Percentiles rank a stretch among this genome's conserved stretches.
Conservation (phyloP, 1,140 invertebrate genomes). For the Tetragonula clypearis region DNA sequence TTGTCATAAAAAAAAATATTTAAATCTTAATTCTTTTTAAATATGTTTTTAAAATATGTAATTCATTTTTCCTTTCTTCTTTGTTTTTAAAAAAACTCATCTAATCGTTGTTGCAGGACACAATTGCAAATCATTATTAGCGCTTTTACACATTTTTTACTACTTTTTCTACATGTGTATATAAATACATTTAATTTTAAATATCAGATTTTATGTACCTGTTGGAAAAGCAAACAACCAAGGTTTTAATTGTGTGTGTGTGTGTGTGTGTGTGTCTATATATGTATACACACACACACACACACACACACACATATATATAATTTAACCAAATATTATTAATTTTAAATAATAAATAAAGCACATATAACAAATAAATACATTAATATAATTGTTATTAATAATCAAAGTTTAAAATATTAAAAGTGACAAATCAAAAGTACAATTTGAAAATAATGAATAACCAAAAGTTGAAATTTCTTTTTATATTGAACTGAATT, state of each 20-base stretch:
- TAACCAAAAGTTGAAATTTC: background rate
- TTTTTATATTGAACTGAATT: background rate
- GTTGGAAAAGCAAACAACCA: background rate
- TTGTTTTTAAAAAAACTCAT: conserved; percentile 92
- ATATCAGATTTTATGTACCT: background rate
- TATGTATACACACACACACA: too few relatives aligned
- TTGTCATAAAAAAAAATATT: conserved; percentile 88
- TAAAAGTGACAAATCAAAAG: background rate
- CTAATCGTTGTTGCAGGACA: conserved; percentile 89
- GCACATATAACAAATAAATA: background rate
- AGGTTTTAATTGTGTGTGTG: background rate
- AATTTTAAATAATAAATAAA: background rate
- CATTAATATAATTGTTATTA: too few relatives aligned
- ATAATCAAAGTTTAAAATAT: background rate
- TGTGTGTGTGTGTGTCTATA: too few relatives aligned
- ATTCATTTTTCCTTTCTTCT: conserved; percentile 82
- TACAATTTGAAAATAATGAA: background rate
- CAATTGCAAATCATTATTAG: conserved; percentile 86
- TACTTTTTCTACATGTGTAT: background rate
- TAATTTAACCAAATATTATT: background rate
- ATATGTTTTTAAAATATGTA: conserved; percentile 73
- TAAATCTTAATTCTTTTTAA: conserved; percentile 77
- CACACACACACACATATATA: background rate
- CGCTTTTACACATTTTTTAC: conserved; percentile 68
- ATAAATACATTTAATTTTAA: background rate